Base-by-base conservation (phyloP, 1,140 invertebrate genomes). In the Trypoxylus dichotomus region DNA sequence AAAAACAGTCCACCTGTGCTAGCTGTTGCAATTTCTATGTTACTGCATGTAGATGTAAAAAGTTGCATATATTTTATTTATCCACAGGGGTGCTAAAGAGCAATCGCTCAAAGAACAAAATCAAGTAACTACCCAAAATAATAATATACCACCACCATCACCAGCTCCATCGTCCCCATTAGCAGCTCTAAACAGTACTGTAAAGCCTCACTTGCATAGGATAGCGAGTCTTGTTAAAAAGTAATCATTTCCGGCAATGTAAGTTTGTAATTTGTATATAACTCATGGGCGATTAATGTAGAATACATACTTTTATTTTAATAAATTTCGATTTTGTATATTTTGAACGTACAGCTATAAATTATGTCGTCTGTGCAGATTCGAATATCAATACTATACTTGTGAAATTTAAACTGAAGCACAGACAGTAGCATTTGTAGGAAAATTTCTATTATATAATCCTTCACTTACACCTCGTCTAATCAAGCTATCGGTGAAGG, bases 161-260 rank as follows among this genome's bases (percentile, higher is more conserved):
- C 82, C 85, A 32, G 84, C 85, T 11, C 84, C 84, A 5, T 81
- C 85, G 73, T 85, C 85, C 13, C 85, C 85, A 42, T 75, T 85
- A 68, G 68, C 83, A 8, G 79, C 82, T 76, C 76, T 85, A 19
- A 86, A 85, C 77, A 84, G 81, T 78, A 83, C 79, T 74, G 81
- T 86, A 25, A 85, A 86, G 77, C 87, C 86, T 8, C 85, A 86
- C 77, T 80, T 87, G 77, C 85, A 85, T 78, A 86, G 87, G 83
- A 86, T 88, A 87, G 86, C 85, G 58, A 86, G 83, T 79, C 79
- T 87, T 32, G 86, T 87, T 58, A 88, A 87, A 79, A 88, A 88
- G 82, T 88, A 86, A 86, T 72, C 29, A 68, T 29, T 75, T 75
- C 27, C 1, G 19, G 15, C 47, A 5, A 29, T 47, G 43, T 47